Conservation (phyloP, 2,888 invertebrate genomes). For the Erynnis tages region DNA sequence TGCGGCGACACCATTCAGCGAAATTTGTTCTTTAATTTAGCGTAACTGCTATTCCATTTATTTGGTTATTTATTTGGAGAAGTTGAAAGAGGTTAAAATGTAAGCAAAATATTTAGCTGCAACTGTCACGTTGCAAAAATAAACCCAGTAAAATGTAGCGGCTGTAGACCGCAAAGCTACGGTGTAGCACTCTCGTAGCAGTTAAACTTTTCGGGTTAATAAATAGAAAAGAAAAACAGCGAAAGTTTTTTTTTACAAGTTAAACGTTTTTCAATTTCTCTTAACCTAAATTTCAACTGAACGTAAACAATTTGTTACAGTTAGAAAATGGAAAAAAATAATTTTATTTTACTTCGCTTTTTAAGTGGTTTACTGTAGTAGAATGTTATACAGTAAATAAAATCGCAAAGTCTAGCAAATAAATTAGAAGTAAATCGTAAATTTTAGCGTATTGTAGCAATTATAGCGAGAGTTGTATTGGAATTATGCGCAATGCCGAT, state of each 20-base stretch:
- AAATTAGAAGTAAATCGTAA: too few species aligned
- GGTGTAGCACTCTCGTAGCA: conserved; percentile 27
- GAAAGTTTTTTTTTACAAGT: conserved; percentile 14
- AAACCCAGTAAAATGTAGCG: conserved; percentile 9
- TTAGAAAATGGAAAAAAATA: too few species aligned
- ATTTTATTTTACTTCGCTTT: too few species aligned
- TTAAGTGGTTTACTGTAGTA: too few species aligned
- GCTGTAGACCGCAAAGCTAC: conserved; percentile 25
- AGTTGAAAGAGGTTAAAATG: background rate
- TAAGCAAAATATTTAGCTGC: conserved; percentile 1
- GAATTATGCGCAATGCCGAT: too few species aligned
- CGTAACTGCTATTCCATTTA: background rate
- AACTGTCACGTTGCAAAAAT: conserved; percentile 19
- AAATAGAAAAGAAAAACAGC: conserved; percentile 21
- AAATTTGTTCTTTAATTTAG: too few species aligned
- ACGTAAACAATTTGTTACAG: background rate
- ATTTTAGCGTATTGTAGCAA: too few species aligned
- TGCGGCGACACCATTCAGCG: too few species aligned
- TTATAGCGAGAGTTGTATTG: too few species aligned
- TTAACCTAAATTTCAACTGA: conserved; percentile 1
- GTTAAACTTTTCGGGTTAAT: conserved; percentile 26
- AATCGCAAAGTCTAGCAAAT: too few species aligned
- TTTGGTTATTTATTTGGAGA: background rate
- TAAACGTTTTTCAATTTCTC: conserved; percentile 12
- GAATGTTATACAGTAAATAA: too few species aligned